Evolutionary conservation across 1,140 invertebrate genomes (phyloP), one percentile per base, ranked within the genome.

Genomic region (Hermetia illucens): DNA sequence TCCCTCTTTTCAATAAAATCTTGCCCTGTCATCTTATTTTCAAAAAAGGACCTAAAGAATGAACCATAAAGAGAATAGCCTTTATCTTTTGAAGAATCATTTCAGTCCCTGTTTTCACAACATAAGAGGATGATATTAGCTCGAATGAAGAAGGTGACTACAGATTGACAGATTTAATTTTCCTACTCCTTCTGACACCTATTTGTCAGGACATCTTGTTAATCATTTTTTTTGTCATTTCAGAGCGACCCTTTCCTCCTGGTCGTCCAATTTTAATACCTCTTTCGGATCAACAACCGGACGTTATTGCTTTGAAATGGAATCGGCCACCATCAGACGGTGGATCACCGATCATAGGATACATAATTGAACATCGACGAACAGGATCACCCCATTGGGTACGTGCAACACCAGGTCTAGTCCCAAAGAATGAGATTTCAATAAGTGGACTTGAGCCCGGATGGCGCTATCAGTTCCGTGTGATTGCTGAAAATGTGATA

Each of bases 261-360:
- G 82, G 84, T 9, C 80, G 82, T 47, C 83, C 83, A 12, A 69
- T 77, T 38, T 64, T 85, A 16, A 69, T 78, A 32, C 71, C 77
- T 6, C 66, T 71, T 29, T 68, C 71, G 15, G 73, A 77, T 17
- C 68, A 77, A 20, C 79, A 82, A 48, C 80, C 84, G 12, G 79
- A 86, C 53, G 77, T 89, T n/a, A 79, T 91, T 2, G 83, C 83
- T 17, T 71, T 97, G 36, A 71, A 77, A 44, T 94, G 91, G 91
- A 71, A 75, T 39, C 71, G 79, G 22, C 85, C 90, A 21, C 58
- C 66, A 22, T 73, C 72, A 49, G 86, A 92, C 64, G 90, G 91
- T 20, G 92, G 91, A 17, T 82, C 89, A 5, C 81, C 86, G 9
- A 80, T 97, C 44, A 77, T 77, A 36, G 87, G 82, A 3, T 88